Evolutionary conservation across 1,140 invertebrate genomes (phyloP), one percentile per base, ranked within the genome.

Genomic region (Drosophila littoralis): DNA sequence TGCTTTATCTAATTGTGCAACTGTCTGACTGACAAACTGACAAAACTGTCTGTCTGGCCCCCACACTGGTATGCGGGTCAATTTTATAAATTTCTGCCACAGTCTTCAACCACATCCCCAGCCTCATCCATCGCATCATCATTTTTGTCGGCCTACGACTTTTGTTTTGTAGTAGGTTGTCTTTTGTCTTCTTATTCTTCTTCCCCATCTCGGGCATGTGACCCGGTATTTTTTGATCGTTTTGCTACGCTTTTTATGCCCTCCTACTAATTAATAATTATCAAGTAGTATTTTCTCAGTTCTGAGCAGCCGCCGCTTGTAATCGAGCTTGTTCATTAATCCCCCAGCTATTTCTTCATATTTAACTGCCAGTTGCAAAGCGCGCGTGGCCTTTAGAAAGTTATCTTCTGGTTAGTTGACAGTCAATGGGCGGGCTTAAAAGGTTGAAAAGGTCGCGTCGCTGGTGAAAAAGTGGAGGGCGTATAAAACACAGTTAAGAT

Each of bases 211-310:
- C 54, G 32, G 57, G 57, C 35, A 78, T 78, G 75, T 75, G 81
- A 86, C 78, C 82, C 82, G 82, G 81, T 81, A 85, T 85, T 86
- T 86, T 78, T 70, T 69, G 75, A 85, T 75, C 82, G 70, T 79
- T 86, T 85, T 85, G 82, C 63, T 85, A 86, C 75, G 82, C 75
- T 86, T 85, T 81, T 86, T 76, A 81, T 86, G 77, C 82, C 78
- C 82, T 86, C 66, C 59, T 86, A 78, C 78, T 86, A 85, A 85
- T 85, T 86, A 85, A 86, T 85, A 86, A 81, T 73, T 81, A 81
- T 81, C 70, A 86, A 78, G 70, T 72, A 75, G 68, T 86, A 72
- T 77, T 77, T 55, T 74, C 55, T 33, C 60, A 68, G 60, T 54
- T 63, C 54, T 54, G 40, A 38, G 35, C 33, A 32, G 43, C 28